Base-by-base conservation (phyloP, 2,888 invertebrate genomes). In the Molorchus minor region DNA sequence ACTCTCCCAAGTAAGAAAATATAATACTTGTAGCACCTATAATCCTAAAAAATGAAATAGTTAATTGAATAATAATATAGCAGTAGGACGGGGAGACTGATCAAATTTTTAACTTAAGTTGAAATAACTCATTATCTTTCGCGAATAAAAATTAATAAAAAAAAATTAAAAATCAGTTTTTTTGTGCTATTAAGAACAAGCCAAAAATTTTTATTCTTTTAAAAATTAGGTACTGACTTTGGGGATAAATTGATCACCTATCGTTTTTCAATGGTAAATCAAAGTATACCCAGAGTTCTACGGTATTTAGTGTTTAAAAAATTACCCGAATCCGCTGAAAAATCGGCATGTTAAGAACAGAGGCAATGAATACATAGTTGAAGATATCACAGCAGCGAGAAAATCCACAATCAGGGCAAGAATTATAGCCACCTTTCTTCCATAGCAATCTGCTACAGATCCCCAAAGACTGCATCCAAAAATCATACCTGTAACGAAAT, bases 381-480 rank as follows among this genome's bases (percentile, higher is more conserved):
- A 86, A 54, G 87, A 87, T 7, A 83, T 72, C 61, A 86, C 80
- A 15, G 86, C 87, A 0, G 86, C 85, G 0, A 82, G 47, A 0
- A 86, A 85, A 65, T 88, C 88, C 36, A 86, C 76, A 7, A 86
- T 77, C 8, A 88, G 74, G 0, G 87, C 85, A n/a, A 85, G 83
- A 49, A 90, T 82, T 53, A 91, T 84, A n/a, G 88, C 84, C 56
- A 83, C 80, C 77, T 86, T 85, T 40, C 91, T 83, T 0, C 91
- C 91, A 20, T 85, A 80, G 2, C 85, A 82, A 64, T 91, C 89
- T 0, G 90, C 89, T 65, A 89, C 76, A 52, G 86, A 85, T 2
- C 90, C 90, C 90, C 90, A 90, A 68, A 90, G 82, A 74, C 87
- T 87, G 0, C 89, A 88, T 0, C 90, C 90, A 43, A 87, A 82